A percentile compares a stretch with the other conserved stretches of the same genome.
Evolutionary conservation across 2,797 vertebrate species (phyloP).

Genomic region (Gambusia yucatana): DNA sequence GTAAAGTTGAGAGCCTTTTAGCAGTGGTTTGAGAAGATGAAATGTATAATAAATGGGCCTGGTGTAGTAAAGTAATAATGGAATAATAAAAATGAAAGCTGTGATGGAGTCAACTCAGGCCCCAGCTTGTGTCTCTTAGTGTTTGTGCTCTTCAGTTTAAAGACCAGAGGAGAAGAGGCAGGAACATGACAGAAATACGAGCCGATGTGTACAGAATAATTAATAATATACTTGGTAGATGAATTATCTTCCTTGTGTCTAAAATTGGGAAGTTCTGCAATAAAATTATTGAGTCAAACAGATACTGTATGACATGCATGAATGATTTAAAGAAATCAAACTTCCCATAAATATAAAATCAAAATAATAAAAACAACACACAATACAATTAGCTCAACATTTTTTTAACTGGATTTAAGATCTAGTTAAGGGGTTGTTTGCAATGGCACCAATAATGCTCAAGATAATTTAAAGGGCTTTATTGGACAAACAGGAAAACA

Average conservation of each 20-base stretch:
- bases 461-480: neutral
- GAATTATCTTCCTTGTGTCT: neutral
- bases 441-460: neutral
- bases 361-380: neutral
- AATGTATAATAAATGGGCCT: slow-evolving; percentile 42
- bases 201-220: slow-evolving; percentile 7
- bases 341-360: neutral
- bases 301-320: neutral
- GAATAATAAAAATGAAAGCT: slow-evolving; percentile 34
- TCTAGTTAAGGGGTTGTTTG: neutral
- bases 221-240: neutral
- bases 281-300: neutral
- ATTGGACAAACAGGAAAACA: neutral
- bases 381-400: neutral
- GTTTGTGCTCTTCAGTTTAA: neutral
- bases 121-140: slow-evolving; percentile 1
- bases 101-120: slow-evolving; percentile 14
- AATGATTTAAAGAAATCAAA: neutral
- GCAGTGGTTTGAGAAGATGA: slow-evolving; percentile 21
- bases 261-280: neutral
- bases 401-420: neutral
- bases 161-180: neutral
- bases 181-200: slow-evolving; percentile 5
- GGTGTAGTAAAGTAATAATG: slow-evolving; percentile 33
- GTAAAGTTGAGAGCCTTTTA: slow-evolving; percentile 23